Base-by-base conservation (phyloP, 2,113 vertebrate species). In the Tachysurus fulvidraco region DNA sequence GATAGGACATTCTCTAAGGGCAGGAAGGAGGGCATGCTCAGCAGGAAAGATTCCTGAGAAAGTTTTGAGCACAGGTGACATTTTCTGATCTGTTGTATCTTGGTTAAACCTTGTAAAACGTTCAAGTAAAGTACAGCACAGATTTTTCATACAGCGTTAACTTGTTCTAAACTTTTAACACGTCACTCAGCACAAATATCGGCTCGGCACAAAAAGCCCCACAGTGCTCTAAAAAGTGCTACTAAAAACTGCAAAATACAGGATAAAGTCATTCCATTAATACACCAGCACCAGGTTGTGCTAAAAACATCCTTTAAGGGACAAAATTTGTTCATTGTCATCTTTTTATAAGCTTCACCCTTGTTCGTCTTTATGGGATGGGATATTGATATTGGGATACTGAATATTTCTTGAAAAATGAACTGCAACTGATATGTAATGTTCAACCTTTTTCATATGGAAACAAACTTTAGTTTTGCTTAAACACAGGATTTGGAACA, bases 21-120 rank as follows among this genome's bases (percentile, higher is more conserved):
- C 36, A 36, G 36, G 36, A 36, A 36, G 2, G 36, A 36, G 36
- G 36, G 36, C 36, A 36, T 36, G 65, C 74, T 84, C 77, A 79
- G 55, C 84, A 88, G 81, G 87, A 87, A 62, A 82, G 46, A 28
- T 12, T 87, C 76, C 41, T 50, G 17, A 78, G 69, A 85, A 86
- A 71, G 41, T 54, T 30, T 86, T 67, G 0, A 28, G 46, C 13
- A n/a, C 81, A 46, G n/a, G 17, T 28, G 50, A 57, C 64, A 82
- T 78, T 4, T n/a, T n/a, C n/a, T n/a, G n/a, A n/a, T n/a, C n/a
- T n/a, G n/a, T n/a, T n/a, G n/a, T n/a, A n/a, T n/a, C n/a, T n/a
- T n/a, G n/a, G n/a, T n/a, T n/a, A n/a, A n/a, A n/a, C n/a, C n/a
- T n/a, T n/a, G n/a, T n/a, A n/a, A n/a, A n/a, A n/a, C n/a, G n/a